Conservation (phyloP, 2,888 invertebrate species). For the Machimus atricapillus region DNA sequence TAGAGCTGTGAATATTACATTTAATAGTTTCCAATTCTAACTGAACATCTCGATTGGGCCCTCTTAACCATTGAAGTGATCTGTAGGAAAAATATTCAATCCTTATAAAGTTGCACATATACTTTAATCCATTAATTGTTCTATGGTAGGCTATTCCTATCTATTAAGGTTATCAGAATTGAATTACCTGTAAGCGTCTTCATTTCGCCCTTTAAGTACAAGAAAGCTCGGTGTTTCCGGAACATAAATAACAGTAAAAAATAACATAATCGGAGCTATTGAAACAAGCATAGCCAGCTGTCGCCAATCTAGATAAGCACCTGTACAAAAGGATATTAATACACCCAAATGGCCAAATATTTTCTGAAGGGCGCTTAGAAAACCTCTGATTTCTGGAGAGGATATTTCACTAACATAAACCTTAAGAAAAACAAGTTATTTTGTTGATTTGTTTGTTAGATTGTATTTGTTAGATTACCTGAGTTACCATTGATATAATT, state of each 20-base stretch:
- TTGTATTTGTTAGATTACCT: slow-evolving; percentile 62
- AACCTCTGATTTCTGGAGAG: slow-evolving; percentile 84
- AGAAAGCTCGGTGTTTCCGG: slow-evolving; percentile 91
- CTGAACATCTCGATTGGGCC: slow-evolving; percentile 78
- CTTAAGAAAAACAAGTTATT: slow-evolving; percentile 58
- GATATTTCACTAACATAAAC: slow-evolving; percentile 93
- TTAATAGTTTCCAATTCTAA: slow-evolving; percentile 76
- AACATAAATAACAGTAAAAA: slow-evolving; percentile 77
- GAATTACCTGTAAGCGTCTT: slow-evolving; percentile 67
- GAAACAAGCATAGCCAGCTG: slow-evolving; percentile 83
- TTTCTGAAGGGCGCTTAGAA: slow-evolving; percentile 85
- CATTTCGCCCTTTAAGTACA: slow-evolving; percentile 77
- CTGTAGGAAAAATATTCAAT: slow-evolving; percentile 28
- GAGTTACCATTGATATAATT: slow-evolving; percentile 78
- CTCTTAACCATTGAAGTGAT: slow-evolving; percentile 82
- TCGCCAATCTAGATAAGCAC: slow-evolving; percentile 84
- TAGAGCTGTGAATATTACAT: slow-evolving; percentile 64
- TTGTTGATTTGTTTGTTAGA: background rate
- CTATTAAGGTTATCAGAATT: background rate
- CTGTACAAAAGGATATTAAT: slow-evolving; percentile 81
- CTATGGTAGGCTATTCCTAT: background rate
- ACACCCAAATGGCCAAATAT: slow-evolving; percentile 86
- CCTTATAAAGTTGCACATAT: background rate
- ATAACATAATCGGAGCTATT: slow-evolving; percentile 77
- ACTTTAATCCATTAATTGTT: background rate